Base-by-base conservation (phyloP, 1,140 invertebrate genomes). In the Meteorus sp. region DNA sequence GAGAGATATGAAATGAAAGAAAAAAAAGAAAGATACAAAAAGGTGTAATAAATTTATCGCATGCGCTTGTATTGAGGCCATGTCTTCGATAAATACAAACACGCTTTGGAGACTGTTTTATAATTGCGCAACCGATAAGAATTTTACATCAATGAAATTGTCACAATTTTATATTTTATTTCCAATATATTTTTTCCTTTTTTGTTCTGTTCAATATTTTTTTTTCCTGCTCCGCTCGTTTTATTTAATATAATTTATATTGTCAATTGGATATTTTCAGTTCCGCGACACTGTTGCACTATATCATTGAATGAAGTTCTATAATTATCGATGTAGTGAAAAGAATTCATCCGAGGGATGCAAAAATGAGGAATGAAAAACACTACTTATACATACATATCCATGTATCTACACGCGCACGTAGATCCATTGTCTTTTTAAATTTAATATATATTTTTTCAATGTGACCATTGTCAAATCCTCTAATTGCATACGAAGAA, bases 381-480 rank as follows among this genome's bases (percentile, higher is more conserved):
- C 43, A 45, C 53, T n/a, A 58, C 37, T 62, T 35, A 52, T 44
- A 37, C 53, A 66, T 62, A 72, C 69, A 74, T 73, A 72, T 73
- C 69, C 60, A 56, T 64, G 62, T 67, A 67, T 66, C 54, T 54
- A 62, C 48, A 61, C 56, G 48, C 47, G 59, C 63, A 65, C 53
- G 53, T 73, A 72, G 63, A 63, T 52, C 13, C 29, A 59, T 67
- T 69, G 64, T 68, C 65, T 62, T 63, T 41, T 64, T 62, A 65
- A 65, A 71, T 74, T 70, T 68, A 56, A 72, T 63, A 73, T 73
- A 74, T 75, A 75, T 77, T 75, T 77, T 75, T 75, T 74, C 75
- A 75, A 75, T 73, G 72, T 72, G 62, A 70, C 67, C 63, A 55
- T 60, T 44, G 50, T 54, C 48, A 61, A 63, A 63, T 41, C 52